Evolutionary conservation across 2,888 invertebrate genomes (phyloP).

Genomic region (Micoletzkya japonica): DNA sequence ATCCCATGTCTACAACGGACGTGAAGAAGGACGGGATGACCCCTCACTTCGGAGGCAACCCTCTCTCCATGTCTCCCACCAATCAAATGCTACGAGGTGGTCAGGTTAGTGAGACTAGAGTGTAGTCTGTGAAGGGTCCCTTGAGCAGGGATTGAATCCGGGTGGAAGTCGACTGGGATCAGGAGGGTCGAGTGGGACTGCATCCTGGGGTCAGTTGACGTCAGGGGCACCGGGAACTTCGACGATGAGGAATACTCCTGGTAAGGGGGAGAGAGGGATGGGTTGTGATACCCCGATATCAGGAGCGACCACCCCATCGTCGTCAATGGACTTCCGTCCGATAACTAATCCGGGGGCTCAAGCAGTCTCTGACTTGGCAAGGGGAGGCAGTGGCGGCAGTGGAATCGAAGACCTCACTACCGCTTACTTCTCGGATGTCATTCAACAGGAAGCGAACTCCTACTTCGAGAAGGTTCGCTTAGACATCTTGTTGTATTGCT

Average conservation of each 20-base stretch:
- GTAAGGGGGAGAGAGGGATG: background rate
- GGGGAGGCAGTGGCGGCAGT: background rate
- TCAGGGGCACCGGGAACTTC: background rate
- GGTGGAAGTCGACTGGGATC: no score
- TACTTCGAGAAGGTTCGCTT: slow-evolving; percentile 87
- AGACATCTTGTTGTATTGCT: background rate
- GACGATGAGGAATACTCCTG: slow-evolving; percentile 23
- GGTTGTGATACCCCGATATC: background rate
- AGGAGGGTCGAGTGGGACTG: background rate
- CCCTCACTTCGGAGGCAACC: slow-evolving; percentile 17
- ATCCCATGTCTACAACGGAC: background rate
- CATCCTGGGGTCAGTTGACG: no score
- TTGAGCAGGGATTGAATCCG: no score
- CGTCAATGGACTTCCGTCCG: slow-evolving; percentile 17
- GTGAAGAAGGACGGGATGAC: slow-evolving; percentile 15
- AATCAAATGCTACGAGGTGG: slow-evolving; percentile 40
- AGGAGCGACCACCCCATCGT: slow-evolving; percentile 20
- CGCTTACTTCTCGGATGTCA: slow-evolving; percentile 70
- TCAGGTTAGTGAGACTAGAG: background rate
- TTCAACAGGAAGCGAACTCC: slow-evolving; percentile 97
- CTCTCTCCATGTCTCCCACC: slow-evolving; percentile 42
- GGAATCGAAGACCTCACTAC: slow-evolving; percentile 35
- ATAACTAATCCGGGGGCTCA: slow-evolving; percentile 17
- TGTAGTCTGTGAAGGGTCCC: no score
- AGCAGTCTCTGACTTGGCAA: slow-evolving; percentile 12